These are phyloP conservation scores for Drosophila siamana DNA, from an alignment of 2,888 invertebrate genomes.

Conservation along the genomic window DNA sequence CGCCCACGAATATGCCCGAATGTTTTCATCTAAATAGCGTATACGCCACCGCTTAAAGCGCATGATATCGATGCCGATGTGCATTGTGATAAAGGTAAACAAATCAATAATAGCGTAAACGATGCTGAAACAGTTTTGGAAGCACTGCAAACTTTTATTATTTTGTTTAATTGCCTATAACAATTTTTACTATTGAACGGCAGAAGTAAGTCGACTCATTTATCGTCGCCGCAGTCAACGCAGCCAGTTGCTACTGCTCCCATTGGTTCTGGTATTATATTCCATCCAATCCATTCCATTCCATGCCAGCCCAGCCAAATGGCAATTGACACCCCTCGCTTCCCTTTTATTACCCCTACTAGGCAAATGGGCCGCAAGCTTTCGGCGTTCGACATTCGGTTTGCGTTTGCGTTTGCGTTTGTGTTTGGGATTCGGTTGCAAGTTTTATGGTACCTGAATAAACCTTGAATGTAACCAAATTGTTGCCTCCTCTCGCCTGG, in stretches of 20 bases:
- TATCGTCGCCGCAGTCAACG: slow-evolving; percentile 13
- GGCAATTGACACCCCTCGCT: slow-evolving; percentile 29
- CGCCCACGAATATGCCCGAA: slow-evolving; percentile 1
- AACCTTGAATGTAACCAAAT: slow-evolving; percentile 58
- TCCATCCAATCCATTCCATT: neutral
- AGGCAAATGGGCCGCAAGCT: slow-evolving; percentile 26
- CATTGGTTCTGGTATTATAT: slow-evolving; percentile 24
- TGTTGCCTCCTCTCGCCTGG: slow-evolving; percentile 31
- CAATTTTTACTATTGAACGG: slow-evolving; percentile 70
- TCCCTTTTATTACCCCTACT: slow-evolving; percentile 38
- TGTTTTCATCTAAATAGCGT: slow-evolving; percentile 13
- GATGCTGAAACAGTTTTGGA: slow-evolving; percentile 38
- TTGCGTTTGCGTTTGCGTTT: slow-evolving; percentile 22
- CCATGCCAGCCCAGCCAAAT: slow-evolving; percentile 19
- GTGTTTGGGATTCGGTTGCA: slow-evolving; percentile 23
- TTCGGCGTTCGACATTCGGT: slow-evolving; percentile 11
- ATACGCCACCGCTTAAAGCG: slow-evolving; percentile 49
- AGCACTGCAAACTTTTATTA: slow-evolving; percentile 66
- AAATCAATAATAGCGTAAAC: slow-evolving; percentile 9
- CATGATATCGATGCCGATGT: neutral
- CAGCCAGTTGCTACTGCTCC: slow-evolving; percentile 6
- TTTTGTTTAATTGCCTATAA: slow-evolving; percentile 81
- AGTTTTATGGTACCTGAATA: slow-evolving; percentile 50
- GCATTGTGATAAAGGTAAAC: neutral
- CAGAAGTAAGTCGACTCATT: slow-evolving; percentile 41